Evolutionary conservation across 2,888 invertebrate species (phyloP).

Genomic region (Muscina levida): DNA sequence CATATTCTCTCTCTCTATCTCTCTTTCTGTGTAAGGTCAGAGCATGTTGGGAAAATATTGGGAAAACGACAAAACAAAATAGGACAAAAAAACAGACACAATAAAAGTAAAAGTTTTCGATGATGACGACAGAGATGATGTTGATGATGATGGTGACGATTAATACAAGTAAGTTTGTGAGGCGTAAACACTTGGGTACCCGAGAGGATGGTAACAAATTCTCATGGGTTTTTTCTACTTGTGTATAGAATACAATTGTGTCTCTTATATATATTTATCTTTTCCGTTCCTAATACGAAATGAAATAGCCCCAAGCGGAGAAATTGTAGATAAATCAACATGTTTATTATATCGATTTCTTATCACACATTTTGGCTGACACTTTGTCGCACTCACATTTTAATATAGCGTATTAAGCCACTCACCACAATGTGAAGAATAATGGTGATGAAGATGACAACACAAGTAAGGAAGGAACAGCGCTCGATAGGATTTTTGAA

Average conservation of each 20-base stretch:
- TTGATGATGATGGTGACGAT: neutral
- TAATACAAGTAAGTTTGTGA: neutral
- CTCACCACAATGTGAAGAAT: neutral
- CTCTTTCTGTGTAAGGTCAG: no score
- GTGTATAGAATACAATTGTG: no score
- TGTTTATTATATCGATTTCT: conserved; percentile 19
- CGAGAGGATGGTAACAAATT: no score
- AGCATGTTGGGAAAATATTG: neutral
- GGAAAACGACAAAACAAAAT: neutral
- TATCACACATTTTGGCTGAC: neutral
- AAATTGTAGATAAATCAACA: conserved; percentile 10
- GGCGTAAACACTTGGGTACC: no score
- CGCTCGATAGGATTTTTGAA: no score
- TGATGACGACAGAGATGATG: neutral
- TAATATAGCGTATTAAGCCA: neutral
- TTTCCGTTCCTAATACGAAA: neutral
- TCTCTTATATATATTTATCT: no score
- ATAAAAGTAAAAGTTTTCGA: conserved; percentile 17
- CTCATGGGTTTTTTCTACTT: no score
- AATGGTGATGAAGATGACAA: neutral
- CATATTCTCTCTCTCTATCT: neutral
- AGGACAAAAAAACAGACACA: neutral
- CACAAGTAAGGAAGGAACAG: no score
- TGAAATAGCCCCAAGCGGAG: neutral
- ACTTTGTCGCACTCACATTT: neutral